Base-by-base conservation (phyloP, 2,888 invertebrate genomes). In the Eristalis arbustorum region DNA sequence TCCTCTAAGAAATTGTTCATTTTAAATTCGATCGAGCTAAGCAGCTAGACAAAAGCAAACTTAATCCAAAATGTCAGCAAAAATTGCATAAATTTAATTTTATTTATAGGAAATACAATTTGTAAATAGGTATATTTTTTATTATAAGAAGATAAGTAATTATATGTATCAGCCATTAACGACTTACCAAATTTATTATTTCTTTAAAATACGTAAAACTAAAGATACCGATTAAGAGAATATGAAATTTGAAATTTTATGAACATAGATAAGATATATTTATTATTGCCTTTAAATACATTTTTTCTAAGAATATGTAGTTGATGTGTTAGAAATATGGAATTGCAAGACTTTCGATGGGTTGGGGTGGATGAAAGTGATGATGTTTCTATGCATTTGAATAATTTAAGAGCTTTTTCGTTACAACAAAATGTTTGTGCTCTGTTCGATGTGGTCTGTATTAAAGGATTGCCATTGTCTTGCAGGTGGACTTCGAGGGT, bases 221-320 rank as follows among this genome's bases (percentile, higher is more conserved):
- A 49, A 34, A 72, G 25, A 42, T 34, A 28, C 1, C 59, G 6
- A 57, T 56, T n/a, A 22, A 56, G 56, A 56, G 42, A 73, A 61
- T 57, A 34, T 18, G 31, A 67, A 57, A 18, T 23, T 71, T 25
- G 14, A 31, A 72, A 18, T 37, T 71, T 40, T 66, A 56, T 68
- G n/a, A 23, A 68, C n/a, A 56, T 62, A 25, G 25, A 25, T 25
- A 62, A 76, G 23, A 77, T 64, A 74, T 85, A 82, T 82, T 81
- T 77, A 77, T 84, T 77, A 81, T 81, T 71, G 85, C 81, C 81
- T 85, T 85, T 85, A 57, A 77, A 81, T 78, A 66, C 40, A 67
- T 85, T 85, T 85, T 74, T 85, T 81, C 77, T 37, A 81, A 77
- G 42, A 76, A 66, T 69, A 49, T n/a, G n/a, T 85, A 85, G 81